These are phyloP conservation scores for Theocolax elegans DNA, from an alignment of 1,140 invertebrate genomes.

Conservation along the genomic window DNA sequence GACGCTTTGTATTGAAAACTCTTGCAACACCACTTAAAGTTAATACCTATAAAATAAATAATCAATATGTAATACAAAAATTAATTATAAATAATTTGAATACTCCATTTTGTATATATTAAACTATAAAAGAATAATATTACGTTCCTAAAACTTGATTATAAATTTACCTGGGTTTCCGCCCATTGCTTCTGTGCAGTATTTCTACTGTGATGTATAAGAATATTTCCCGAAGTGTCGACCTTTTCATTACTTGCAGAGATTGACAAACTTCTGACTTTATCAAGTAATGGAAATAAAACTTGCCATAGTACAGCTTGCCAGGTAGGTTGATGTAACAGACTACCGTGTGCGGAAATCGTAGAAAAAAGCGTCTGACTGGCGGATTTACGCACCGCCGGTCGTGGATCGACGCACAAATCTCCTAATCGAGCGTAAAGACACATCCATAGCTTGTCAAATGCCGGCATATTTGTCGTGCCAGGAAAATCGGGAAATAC, in stretches of 20 bases:
- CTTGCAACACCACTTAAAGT: slow-evolving; percentile 80
- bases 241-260: slow-evolving; percentile 95
- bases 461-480: slow-evolving; percentile 85
- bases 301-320: slow-evolving; percentile 90
- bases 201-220: slow-evolving; percentile 98
- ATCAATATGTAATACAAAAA: slow-evolving; percentile 4
- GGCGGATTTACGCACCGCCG: slow-evolving; percentile 97
- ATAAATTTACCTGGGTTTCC: slow-evolving; percentile 85
- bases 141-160: background rate
- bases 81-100: slow-evolving; percentile 3
- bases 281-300: slow-evolving; percentile 94
- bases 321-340: slow-evolving; percentile 90
- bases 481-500: slow-evolving; percentile 87
- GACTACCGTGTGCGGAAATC: slow-evolving; percentile 91
- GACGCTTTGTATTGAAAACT: slow-evolving; percentile 91
- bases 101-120: slow-evolving; percentile 12
- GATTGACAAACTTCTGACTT: slow-evolving; percentile 89
- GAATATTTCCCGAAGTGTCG: slow-evolving; percentile 90
- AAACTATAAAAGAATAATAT: background rate
- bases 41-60: slow-evolving; percentile 69
- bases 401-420: slow-evolving; percentile 93
- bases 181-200: slow-evolving; percentile 99
- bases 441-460: slow-evolving; percentile 96
- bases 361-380: slow-evolving; percentile 98
- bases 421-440: slow-evolving; percentile 90